A percentile compares a stretch with the other conserved stretches of the same genome.
These are phyloP conservation scores for Gasterosteus aculeatus DNA, from an alignment of 2,113 vertebrate genomes.

Conservation along the genomic window DNA sequence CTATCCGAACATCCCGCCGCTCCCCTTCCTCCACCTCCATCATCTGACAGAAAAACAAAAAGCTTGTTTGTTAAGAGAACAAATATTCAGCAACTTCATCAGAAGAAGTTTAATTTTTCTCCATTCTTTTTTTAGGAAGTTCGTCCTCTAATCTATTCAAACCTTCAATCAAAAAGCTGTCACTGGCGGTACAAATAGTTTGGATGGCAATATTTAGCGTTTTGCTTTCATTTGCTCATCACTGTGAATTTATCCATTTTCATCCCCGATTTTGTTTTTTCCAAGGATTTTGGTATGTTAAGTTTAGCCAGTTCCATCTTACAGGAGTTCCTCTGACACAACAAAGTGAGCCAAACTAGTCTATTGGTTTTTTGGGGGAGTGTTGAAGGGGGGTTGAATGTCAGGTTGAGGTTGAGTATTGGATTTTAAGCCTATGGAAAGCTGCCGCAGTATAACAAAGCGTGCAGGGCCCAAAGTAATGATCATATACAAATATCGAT, in stretches of 20 bases:
- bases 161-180: not conserved
- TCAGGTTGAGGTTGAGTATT: slow-evolving; percentile 77
- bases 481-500: slow-evolving; percentile 86
- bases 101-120: slow-evolving; percentile 32
- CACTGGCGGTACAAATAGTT: not conserved
- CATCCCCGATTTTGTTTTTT: not conserved
- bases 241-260: not conserved
- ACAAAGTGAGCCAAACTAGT: slow-evolving; percentile 45
- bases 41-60: slow-evolving; percentile 56
- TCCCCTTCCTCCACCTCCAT: slow-evolving; percentile 14
- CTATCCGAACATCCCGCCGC: slow-evolving; percentile 2
- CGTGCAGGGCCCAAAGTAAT: slow-evolving; percentile 79
- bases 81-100: slow-evolving; percentile 77
- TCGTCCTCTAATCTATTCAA: not conserved
- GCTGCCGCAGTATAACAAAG: slow-evolving; percentile 79
- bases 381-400: slow-evolving; percentile 57
- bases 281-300: slow-evolving; percentile 1
- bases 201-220: not conserved
- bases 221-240: too few species aligned
- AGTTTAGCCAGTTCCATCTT: slow-evolving; percentile 20
- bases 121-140: not conserved
- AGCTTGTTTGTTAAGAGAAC: slow-evolving; percentile 75
- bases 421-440: slow-evolving; percentile 79
- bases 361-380: slow-evolving; percentile 41
- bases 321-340: slow-evolving; percentile 47